These are phyloP conservation scores for Pyralis farinalis DNA, from an alignment of 2,888 invertebrate species.

Conservation along the genomic window DNA sequence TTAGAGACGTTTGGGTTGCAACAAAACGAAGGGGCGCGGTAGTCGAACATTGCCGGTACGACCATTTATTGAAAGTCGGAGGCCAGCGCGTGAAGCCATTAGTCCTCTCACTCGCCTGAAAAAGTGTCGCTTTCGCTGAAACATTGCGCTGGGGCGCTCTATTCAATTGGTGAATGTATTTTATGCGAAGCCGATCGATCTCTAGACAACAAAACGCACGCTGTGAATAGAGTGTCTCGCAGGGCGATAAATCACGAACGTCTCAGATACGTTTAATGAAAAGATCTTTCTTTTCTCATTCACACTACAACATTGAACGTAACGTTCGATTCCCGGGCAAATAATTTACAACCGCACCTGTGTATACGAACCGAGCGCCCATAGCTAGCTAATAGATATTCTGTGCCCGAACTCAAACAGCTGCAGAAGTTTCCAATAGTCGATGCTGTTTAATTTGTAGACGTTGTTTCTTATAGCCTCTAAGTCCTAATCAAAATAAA, in stretches of 20 bases:
- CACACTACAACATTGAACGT: constrained; percentile 46
- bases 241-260: constrained; percentile 70
- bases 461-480: constrained; percentile 21
- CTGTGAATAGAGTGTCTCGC: constrained; percentile 68
- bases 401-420: constrained; percentile 22
- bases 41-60: constrained; percentile 35
- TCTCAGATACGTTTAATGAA: constrained; percentile 74
- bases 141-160: constrained; percentile 64
- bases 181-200: constrained; percentile 76
- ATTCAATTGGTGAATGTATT: constrained; percentile 76
- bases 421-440: constrained; percentile 27
- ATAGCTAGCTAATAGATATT: constrained; percentile 23
- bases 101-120: constrained; percentile 63
- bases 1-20: constrained; percentile 44
- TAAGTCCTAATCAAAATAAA: constrained; percentile 35
- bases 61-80: constrained; percentile 71
- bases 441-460: constrained; percentile 35
- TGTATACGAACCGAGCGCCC: not conserved
- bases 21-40: constrained; percentile 18
- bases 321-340: constrained; percentile 1
- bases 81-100: constrained; percentile 70
- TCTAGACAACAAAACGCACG: constrained; percentile 71
- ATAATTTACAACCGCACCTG: constrained; percentile 6
- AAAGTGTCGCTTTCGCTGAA: constrained; percentile 72
- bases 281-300: constrained; percentile 56